Evolutionary conservation across 92 coral and sea anemone genomes (phyloP).

Genomic region (Phenganax marumi): DNA sequence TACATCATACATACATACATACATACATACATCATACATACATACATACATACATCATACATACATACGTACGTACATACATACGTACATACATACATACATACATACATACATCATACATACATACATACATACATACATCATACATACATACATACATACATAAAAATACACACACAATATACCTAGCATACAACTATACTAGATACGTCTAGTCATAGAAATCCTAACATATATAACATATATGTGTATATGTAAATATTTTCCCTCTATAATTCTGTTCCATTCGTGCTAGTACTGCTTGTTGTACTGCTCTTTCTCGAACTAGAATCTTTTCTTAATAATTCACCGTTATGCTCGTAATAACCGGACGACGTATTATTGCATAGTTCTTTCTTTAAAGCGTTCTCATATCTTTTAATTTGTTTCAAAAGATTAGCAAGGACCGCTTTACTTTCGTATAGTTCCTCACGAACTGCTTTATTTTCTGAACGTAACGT

Average conservation of each 20-base stretch:
- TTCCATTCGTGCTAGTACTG: background rate
- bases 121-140: too few species aligned
- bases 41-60: too few species aligned
- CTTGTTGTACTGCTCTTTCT: constrained; percentile 17
- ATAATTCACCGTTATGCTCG: constrained; percentile 32
- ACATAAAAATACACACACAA: too few species aligned
- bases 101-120: too few species aligned
- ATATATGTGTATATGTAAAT: background rate
- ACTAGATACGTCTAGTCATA: background rate
- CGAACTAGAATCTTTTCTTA: background rate
- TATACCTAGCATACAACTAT: too few species aligned
- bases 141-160: too few species aligned
- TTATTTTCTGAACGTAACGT: constrained; percentile 25
- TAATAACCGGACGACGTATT: constrained; percentile 35
- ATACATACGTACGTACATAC: too few species aligned
- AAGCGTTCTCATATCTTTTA: constrained; percentile 33
- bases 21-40: too few species aligned
- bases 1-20: too few species aligned
- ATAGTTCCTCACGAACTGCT: constrained; percentile 8
- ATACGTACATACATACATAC: too few species aligned
- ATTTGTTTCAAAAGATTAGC: constrained; percentile 39
- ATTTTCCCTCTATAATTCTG: background rate
- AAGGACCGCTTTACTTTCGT: constrained; percentile 29
- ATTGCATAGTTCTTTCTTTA: constrained; percentile 31
- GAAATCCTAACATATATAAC: background rate